Conservation (phyloP, 1,140 invertebrate species). For the Sycophila sp. region DNA sequence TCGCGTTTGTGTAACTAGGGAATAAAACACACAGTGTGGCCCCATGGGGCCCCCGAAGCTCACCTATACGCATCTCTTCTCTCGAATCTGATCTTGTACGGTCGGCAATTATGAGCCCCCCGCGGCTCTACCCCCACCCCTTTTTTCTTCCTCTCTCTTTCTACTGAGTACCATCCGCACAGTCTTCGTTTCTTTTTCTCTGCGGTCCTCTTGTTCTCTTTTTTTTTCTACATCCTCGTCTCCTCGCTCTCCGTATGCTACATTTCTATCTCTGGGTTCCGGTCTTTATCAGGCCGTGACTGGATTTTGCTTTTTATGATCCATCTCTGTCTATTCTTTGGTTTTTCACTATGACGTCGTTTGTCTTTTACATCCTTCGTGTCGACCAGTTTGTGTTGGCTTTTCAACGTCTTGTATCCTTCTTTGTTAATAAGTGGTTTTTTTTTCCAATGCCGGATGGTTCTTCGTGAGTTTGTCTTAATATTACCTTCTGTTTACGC, state of each 20-base stretch:
- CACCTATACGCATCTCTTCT: not conserved
- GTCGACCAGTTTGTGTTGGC: not conserved
- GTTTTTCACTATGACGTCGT: not conserved
- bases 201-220: not conserved
- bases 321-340: not conserved
- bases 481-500: too few species aligned
- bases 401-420: too few species aligned
- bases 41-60: slow-evolving; percentile 57
- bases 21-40: slow-evolving; percentile 67
- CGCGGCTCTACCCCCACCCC: slow-evolving; percentile 50
- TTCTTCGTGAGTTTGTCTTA: too few species aligned
- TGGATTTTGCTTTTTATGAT: not conserved
- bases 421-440: too few species aligned
- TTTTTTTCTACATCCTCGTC: slow-evolving; percentile 18
- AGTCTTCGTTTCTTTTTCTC: not conserved
- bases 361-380: too few species aligned
- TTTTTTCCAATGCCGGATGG: too few species aligned
- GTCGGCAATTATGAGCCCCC: slow-evolving; percentile 67
- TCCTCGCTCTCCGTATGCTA: slow-evolving; percentile 3
- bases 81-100: slow-evolving; percentile 58
- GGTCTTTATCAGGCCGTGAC: too few species aligned
- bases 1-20: slow-evolving; percentile 65
- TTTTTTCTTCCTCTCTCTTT: not conserved
- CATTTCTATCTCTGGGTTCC: slow-evolving; percentile 22
- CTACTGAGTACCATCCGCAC: not conserved